Base-by-base conservation (phyloP, 2,113 vertebrate species). In the Taxidea taxus region DNA sequence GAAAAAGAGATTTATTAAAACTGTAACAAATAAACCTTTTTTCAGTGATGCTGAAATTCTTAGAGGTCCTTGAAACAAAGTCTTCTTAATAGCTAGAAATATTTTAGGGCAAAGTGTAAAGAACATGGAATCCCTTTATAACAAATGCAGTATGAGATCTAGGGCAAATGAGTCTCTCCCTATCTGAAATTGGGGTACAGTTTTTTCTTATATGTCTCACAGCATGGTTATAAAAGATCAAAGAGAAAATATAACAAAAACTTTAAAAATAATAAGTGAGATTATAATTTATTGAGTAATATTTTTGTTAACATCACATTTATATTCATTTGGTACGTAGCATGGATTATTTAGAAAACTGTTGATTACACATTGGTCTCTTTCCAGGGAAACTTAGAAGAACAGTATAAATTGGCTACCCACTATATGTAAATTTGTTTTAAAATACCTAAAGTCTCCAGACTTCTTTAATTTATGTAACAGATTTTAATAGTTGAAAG, bases 311-410 rank as follows among this genome's bases (percentile, higher is more conserved):
- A 49, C 11, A 86, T 49, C 39, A 58, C 27, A 58, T 89, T 89
- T 42, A 77, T 78, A 84, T 83, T 58, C 66, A 70, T 84, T 88
- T 93, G 39, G 49, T 58, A 83, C 37, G 70, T 21, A 37, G 16
- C 18, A 58, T 42, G n/a, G 29, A 44, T 51, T 96, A 51, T 90
- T 90, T 84, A 94, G 81, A 86, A 86, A 96, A 86, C 27, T 88
- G 14, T 49, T 70, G 39, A 78, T 51, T 68, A 42, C 29, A 60
- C 49, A 85, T 70, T 84, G 39, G 42, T 88, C n/a, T 96, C 90
- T 95, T 70, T 49, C 77, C 60, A 83, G 58, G 51, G 62, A 51
- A 84, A 95, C 16, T 77, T 51, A 27, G 58, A 93, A 34, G 49
- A 58, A 49, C n/a, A 54, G 49, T 78, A 68, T 51, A 23, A 84